Evolutionary conservation across 2,888 invertebrate genomes (phyloP).

Genomic region (Poecilobothrus nobilitatus): DNA sequence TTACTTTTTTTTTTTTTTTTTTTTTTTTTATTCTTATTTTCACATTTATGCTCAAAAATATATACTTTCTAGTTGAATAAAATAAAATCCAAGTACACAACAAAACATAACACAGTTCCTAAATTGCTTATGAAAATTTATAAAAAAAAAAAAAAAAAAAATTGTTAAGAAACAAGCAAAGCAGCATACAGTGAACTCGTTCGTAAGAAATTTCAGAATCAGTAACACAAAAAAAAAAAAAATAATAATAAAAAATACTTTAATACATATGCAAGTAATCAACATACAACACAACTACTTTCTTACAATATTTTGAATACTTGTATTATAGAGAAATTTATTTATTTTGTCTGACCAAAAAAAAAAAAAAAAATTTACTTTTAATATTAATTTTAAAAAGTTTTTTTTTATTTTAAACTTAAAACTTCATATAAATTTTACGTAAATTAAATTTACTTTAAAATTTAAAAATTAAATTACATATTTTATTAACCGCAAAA

Average conservation of each 20-base stretch:
- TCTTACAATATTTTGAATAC: no score
- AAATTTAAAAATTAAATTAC: no score
- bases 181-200: neutral
- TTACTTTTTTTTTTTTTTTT: neutral
- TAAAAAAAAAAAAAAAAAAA: neutral
- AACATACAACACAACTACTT: neutral
- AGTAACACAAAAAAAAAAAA: neutral
- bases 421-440: no score
- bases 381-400: no score
- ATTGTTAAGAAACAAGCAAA: neutral
- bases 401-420: no score
- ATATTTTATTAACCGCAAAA: no score
- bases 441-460: no score
- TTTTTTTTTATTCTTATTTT: neutral
- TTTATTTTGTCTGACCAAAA: no score
- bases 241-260: neutral
- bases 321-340: no score
- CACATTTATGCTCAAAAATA: neutral
- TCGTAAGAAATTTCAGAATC: neutral
- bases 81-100: conserved; percentile 1
- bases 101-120: neutral
- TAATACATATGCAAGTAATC: neutral
- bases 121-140: conserved; percentile 1
- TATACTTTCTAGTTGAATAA: neutral
- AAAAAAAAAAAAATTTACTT: no score